A percentile compares a stretch with the other conserved stretches of the same genome.
These are phyloP conservation scores for Acrocephalus arundinaceus DNA, from an alignment of 2,113 vertebrate genomes.

Conservation along the genomic window DNA sequence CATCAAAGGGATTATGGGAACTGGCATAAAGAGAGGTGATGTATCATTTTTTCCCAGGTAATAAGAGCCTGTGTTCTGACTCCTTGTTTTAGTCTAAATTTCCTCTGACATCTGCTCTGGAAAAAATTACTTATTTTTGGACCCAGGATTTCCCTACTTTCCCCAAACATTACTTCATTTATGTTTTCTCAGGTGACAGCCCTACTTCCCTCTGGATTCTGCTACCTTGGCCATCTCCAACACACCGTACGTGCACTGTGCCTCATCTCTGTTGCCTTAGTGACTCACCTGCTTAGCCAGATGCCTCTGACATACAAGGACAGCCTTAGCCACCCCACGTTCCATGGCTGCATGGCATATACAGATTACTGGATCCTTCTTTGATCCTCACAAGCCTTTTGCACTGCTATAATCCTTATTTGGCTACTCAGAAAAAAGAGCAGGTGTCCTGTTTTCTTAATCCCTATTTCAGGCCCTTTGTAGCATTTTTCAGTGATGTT, in stretches of 20 bases:
- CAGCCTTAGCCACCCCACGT: neutral
- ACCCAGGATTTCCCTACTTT: constrained; percentile 20
- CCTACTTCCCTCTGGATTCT: constrained; percentile 50
- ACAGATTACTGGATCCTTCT: neutral
- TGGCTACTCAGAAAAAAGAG: neutral
- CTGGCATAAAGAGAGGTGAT: neutral
- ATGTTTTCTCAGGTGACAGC: constrained; percentile 55
- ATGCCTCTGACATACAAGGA: neutral
- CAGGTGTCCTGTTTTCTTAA: neutral
- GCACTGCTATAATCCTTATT: neutral
- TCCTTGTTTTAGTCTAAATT: neutral
- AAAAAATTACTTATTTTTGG: neutral
- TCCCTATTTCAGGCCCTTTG: neutral
- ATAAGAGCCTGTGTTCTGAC: neutral
- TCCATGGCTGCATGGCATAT: neutral
- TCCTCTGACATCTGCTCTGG: neutral
- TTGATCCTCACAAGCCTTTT: neutral
- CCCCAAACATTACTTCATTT: constrained; percentile 49
- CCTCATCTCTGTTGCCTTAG: neutral
- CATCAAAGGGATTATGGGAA: neutral
- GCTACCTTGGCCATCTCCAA: constrained; percentile 39
- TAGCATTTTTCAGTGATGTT: neutral
- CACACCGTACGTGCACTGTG: neutral
- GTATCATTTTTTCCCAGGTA: neutral
- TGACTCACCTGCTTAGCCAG: neutral